Base-by-base conservation (phyloP, 2,888 invertebrate species). In the Chesias legatella region DNA sequence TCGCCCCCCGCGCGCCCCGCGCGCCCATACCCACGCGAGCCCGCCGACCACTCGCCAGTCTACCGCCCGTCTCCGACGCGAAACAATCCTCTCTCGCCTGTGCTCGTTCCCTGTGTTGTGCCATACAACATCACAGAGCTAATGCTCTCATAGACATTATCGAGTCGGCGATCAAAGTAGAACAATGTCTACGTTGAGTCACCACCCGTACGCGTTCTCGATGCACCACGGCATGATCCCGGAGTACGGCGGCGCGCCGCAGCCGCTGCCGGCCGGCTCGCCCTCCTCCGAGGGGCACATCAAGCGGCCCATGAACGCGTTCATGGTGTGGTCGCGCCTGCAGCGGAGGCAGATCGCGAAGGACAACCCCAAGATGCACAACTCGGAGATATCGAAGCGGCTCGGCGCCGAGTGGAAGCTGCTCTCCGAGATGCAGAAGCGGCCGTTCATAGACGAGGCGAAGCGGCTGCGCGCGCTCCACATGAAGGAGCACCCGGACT, bases 271-370 rank as follows among this genome's bases (percentile, higher is more conserved):
- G 24, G 79, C 88, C 0, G 76, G 80, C 4, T 88, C 89, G 3
- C 88, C 89, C 33, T 82, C 82, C 48, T 79, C 83, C 24, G 94
- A 94, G 60, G 93, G 92, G 6, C 96, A 97, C 80, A 97, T 98
- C 68, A 98, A 98, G 79, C 90, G 98, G 10, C 98, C 98, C 1
- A 98, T 98, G 98, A 98, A 98, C 85, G 98, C 98, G 0, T 98
- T 98, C 84, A 98, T 98, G 97, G 98, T 96, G 20, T 98, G 98
- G 98, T 97, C 97, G 3, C 88, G 97, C 26, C 93, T 96, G 25
- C 97, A 98, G 77, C 89, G 98, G 8, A 91, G 96, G 37, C 96
- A 97, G 80, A 98, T 98, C 67, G 96, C 98, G 1, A 92, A 95
- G 79, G 97, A 98, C 61, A 97, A 98, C 73, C 98, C 98, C 59